These are phyloP conservation scores for Tapera naevia DNA, from an alignment of 2,797 vertebrate genomes.

Conservation along the genomic window DNA sequence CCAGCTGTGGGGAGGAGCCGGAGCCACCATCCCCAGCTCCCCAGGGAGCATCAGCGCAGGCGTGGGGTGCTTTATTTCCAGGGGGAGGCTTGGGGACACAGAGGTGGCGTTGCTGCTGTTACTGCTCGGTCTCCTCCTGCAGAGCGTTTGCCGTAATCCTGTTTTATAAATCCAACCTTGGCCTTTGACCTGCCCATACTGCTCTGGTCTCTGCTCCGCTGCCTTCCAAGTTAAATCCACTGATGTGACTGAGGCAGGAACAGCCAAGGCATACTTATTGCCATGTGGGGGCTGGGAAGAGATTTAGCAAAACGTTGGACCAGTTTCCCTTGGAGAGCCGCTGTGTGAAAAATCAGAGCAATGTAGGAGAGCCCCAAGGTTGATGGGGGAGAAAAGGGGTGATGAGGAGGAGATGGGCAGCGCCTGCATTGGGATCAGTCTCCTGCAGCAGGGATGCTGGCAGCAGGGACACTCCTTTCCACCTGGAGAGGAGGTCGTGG, in stretches of 20 bases:
- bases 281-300: background rate
- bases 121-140: background rate
- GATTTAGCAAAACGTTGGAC: background rate
- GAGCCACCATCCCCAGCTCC: background rate
- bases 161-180: slow-evolving; percentile 6
- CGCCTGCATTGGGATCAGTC: background rate
- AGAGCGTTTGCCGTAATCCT: background rate
- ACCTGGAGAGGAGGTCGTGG: background rate
- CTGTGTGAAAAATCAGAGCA: background rate
- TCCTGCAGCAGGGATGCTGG: background rate
- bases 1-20: background rate
- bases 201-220: background rate
- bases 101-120: background rate
- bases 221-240: slow-evolving; percentile 22
- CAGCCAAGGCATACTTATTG: background rate
- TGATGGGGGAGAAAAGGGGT: background rate
- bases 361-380: background rate
- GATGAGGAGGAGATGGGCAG: background rate
- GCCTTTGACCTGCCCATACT: slow-evolving; percentile 5
- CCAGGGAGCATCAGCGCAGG: fast-evolving
- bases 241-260: background rate
- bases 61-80: background rate
- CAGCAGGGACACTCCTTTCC: background rate
- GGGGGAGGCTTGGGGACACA: background rate
- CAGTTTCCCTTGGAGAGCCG: background rate